Base-by-base conservation (phyloP, 2,888 invertebrate genomes). In the Micropterix aruncella region DNA sequence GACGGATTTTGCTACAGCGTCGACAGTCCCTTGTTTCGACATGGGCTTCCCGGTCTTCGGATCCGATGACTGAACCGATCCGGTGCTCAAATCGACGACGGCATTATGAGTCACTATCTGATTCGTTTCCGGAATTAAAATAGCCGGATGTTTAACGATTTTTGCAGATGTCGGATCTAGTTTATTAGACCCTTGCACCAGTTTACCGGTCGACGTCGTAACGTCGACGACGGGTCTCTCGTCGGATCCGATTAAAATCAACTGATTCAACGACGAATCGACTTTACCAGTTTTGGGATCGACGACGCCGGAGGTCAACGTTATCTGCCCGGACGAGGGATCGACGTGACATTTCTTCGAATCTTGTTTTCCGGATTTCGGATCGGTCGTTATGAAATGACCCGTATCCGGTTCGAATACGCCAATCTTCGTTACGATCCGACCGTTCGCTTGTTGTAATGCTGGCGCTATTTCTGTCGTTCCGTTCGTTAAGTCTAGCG, bases 321-420 rank as follows among this genome's bases (percentile, higher is more conserved):
- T 59, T 60, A 78, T 73, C 50, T 73, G 68, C 5, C 75, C 75
- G 2, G 75, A 72, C 15, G 64, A 54, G 3, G 77, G 75, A 51
- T 78, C 74, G 3, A 75, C 57, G 41, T 64, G 63, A 45, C 70
- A 64, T 50, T 76, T 71, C 59, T 77, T 80, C 1, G 74, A 65
- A 49, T 79, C 76, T 48, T 74, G 62, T 45, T 60, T 66, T 16
- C 71, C 70, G 2, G 70, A 69, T 49, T 57, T 63, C 2, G 68
- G 68, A 51, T 72, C 67, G 3, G 66, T 66, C 3, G 65, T 53
- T 5, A 61, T 55, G n/a, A 72, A 66, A 55, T 70, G 69, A 19
- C 79, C 77, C 17, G 74, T 75, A 48, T 73, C 67, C 1, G 77
- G 76, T 53, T 82, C 80, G 18, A 82, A 69, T 37, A 75, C 63